Evolutionary conservation across 2,888 invertebrate genomes (phyloP), one percentile per base, ranked within the genome.

Genomic region (Hedya salicella): DNA sequence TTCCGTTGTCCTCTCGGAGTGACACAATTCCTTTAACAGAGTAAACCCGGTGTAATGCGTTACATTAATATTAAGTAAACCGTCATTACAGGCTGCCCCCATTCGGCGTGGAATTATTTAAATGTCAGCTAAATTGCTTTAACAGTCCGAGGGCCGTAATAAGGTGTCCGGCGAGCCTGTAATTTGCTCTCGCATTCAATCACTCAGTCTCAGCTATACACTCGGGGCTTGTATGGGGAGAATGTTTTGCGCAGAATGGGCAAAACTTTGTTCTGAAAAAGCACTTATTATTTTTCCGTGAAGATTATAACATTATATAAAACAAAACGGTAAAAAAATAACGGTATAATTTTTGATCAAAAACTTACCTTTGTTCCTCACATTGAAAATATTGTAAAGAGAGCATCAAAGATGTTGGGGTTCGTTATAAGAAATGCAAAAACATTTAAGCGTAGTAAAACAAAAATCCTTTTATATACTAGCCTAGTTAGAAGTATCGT

Each of bases 41-140:
- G 32, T 46, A 46, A 46, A 57, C 44, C 30, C 32, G 36, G 50
- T 25, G 52, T 65, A 65, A 65, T 65, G 52, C 59, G 46, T 65
- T 65, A 66, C 66, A 61, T 66, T 68, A 68, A 68, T 62, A 82
- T 86, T 83, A 82, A 86, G 80, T 81, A 84, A 85, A 81, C 83
- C 82, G 79, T 80, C 83, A 86, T 88, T 82, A 82, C 76, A 52
- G 66, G 71, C 72, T 77, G 84, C 80, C 81, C 83, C 78, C 85
- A 83, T 87, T 87, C 82, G 79, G 79, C 71, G 81, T 73, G 79
- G 86, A 89, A 91, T 88, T 89, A 91, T 89, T 92, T 91, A 91
- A 92, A 92, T 91, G 91, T 91, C 91, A 90, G 91, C 78, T 89
- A 90, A 90, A 91, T 90, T 91, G 85, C 90, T 85, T 86, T 86